Percentiles rank a stretch among this genome's conserved stretches.
These are phyloP conservation scores for Osmerus eperlanus DNA, from an alignment of 2,113 vertebrate species.

Conservation along the genomic window DNA sequence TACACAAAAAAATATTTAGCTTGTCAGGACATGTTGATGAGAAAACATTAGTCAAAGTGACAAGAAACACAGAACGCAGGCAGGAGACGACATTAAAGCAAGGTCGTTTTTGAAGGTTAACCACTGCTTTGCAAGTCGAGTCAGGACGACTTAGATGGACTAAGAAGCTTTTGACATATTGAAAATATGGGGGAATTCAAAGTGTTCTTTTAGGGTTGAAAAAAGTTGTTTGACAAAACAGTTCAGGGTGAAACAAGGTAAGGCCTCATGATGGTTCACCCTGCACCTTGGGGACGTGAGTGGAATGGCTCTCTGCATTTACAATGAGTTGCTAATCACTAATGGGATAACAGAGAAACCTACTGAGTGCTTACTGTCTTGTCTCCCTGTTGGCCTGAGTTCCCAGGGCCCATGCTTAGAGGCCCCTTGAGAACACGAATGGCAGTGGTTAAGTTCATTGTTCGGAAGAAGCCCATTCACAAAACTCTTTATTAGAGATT, in stretches of 20 bases:
- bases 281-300: too few species aligned
- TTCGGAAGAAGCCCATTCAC: not conserved
- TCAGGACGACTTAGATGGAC: not conserved
- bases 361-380: too few species aligned
- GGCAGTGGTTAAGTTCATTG: not conserved
- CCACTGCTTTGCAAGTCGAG: conserved; percentile 6
- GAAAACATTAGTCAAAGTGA: conserved; percentile 8
- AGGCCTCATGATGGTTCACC: too few species aligned
- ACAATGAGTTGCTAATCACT: too few species aligned
- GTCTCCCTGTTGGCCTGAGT: too few species aligned
- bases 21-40: not conserved
- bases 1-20: not conserved
- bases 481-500: not conserved
- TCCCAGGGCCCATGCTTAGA: too few species aligned
- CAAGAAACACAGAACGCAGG: not conserved
- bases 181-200: not conserved
- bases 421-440: too few species aligned
- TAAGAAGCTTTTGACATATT: not conserved
- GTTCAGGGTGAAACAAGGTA: too few species aligned
- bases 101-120: conserved; percentile 1
- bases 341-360: too few species aligned
- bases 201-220: too few species aligned
- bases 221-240: too few species aligned
- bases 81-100: conserved; percentile 1
- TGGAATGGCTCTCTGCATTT: too few species aligned